Conservation (phyloP, 2,113 vertebrate genomes). For the Ophthalmotilapia sp. region DNA sequence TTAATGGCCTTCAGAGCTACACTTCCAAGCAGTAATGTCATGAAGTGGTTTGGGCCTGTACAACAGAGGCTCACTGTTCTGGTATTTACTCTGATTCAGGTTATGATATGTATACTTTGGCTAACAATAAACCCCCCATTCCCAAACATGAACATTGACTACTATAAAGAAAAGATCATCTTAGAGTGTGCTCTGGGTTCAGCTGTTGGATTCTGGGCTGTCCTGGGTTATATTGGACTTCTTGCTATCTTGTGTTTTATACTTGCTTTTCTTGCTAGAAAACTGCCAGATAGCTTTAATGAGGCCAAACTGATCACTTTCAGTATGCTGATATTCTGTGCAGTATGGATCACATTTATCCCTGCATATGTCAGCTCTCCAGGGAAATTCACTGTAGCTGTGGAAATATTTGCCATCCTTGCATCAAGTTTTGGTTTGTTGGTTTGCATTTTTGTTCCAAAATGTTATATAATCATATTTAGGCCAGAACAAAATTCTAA, state of each 20-base stretch:
- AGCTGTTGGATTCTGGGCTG: constrained; percentile 60
- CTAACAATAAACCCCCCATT: constrained; percentile 58
- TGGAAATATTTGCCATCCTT: neutral
- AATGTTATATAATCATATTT: constrained; percentile 43
- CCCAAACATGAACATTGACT: constrained; percentile 3
- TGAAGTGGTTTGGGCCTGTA: constrained; percentile 61
- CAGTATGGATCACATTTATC: neutral
- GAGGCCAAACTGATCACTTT: neutral
- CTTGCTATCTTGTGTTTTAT: constrained; percentile 66
- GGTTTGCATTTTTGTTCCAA: constrained; percentile 16
- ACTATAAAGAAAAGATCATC: neutral
- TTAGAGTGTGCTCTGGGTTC: constrained; percentile 45
- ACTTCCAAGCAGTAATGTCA: constrained; percentile 47
- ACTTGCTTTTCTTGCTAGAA: constrained; percentile 68
- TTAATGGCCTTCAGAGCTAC: constrained; percentile 58
- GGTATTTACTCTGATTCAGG: constrained; percentile 60
- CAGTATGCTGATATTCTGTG: neutral
- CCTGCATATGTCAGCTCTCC: neutral
- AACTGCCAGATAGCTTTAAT: constrained; percentile 17
- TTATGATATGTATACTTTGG: constrained; percentile 62
- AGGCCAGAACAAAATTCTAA: constrained; percentile 48
- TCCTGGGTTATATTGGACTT: constrained; percentile 67
- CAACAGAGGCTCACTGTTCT: constrained; percentile 65
- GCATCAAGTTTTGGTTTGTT: neutral
- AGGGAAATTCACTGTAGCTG: neutral